Evolutionary conservation across 2,888 invertebrate species (phyloP).

Genomic region (Apoda limacodes): DNA sequence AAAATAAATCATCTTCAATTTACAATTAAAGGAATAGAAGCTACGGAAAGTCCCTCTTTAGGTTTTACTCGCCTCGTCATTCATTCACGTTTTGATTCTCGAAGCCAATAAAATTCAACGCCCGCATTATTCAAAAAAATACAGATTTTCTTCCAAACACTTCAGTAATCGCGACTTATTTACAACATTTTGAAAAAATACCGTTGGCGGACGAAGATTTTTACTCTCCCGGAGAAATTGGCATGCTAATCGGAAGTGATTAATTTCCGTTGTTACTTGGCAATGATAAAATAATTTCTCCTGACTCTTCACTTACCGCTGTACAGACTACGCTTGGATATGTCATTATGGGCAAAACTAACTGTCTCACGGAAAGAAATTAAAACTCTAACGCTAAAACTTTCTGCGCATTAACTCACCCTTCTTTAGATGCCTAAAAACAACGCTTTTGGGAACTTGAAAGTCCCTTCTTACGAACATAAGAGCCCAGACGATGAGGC

Average conservation of each 20-base stretch:
- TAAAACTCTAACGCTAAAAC: no score
- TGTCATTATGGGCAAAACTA: slow-evolving; percentile 5
- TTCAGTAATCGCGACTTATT: not conserved
- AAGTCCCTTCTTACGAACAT: slow-evolving; percentile 7
- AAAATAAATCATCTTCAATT: no score
- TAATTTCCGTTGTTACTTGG: slow-evolving; percentile 5
- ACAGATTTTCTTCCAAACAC: slow-evolving; percentile 2
- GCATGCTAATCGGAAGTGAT: slow-evolving; percentile 5
- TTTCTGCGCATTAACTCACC: no score
- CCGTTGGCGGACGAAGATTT: slow-evolving; percentile 5
- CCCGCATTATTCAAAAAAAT: slow-evolving; percentile 2
- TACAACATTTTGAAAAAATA: slow-evolving; percentile 1
- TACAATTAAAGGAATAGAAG: no score
- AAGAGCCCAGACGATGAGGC: slow-evolving; percentile 6
- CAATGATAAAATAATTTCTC: slow-evolving; percentile 1
- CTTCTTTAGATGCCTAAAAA: slow-evolving; percentile 1
- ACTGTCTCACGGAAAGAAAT: not conserved
- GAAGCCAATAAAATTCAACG: slow-evolving; percentile 1
- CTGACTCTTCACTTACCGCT: slow-evolving; percentile 1
- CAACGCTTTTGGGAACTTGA: slow-evolving; percentile 12
- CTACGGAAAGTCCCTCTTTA: slow-evolving; percentile 1
- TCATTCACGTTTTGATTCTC: slow-evolving; percentile 3
- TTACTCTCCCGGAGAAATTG: slow-evolving; percentile 1
- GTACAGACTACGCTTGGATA: slow-evolving; percentile 6
- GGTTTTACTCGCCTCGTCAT: not conserved